A percentile compares a stretch with the other conserved stretches of the same genome.
These are phyloP conservation scores for Conomelus anceps DNA, from an alignment of 2,888 invertebrate species.

Conservation along the genomic window DNA sequence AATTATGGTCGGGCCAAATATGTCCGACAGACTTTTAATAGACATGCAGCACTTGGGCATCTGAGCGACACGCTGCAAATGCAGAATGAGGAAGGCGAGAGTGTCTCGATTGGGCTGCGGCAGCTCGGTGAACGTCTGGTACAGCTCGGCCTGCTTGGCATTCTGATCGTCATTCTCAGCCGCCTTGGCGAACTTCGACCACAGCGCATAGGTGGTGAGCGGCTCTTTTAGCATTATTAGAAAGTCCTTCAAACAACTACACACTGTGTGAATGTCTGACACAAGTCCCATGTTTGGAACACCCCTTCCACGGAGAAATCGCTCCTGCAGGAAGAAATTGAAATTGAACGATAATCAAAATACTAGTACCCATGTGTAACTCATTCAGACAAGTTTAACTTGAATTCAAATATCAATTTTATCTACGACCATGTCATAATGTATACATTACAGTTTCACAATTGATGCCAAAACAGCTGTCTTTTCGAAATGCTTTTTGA, in stretches of 20 bases:
- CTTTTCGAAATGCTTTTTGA: too few species aligned
- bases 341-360: too few species aligned
- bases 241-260: constrained; percentile 93
- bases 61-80: constrained; percentile 51
- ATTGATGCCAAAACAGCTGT: too few species aligned
- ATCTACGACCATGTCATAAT: too few species aligned
- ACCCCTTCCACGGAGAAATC: constrained; percentile 78
- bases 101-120: constrained; percentile 93
- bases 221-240: constrained; percentile 83
- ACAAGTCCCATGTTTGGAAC: constrained; percentile 66
- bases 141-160: constrained; percentile 58
- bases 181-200: constrained; percentile 65
- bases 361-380: too few species aligned
- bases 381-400: too few species aligned
- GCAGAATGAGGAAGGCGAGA: constrained; percentile 83
- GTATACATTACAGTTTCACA: too few species aligned
- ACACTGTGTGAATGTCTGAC: constrained; percentile 76
- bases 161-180: constrained; percentile 50
- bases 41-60: background rate
- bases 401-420: too few species aligned
- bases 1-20: background rate
- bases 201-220: constrained; percentile 68
- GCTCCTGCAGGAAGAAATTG: constrained; percentile 52
- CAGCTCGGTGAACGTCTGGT: constrained; percentile 71
- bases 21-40: background rate